These are phyloP conservation scores for Yasuhikotakia modesta DNA, from an alignment of 2,797 vertebrate genomes.

Conservation along the genomic window DNA sequence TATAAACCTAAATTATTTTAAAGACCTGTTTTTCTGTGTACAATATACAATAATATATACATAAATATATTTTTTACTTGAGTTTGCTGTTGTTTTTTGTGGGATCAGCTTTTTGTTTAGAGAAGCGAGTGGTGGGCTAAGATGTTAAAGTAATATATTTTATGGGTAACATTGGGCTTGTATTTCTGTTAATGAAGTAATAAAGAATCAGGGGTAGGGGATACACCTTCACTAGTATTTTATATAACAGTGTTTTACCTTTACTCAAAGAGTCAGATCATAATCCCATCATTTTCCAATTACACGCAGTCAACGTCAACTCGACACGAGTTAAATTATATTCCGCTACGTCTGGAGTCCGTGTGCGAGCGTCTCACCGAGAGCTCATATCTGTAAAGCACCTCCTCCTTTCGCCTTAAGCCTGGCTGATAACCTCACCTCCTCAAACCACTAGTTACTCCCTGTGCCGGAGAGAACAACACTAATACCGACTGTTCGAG, in stretches of 20 bases:
- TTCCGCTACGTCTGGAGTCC: not conserved
- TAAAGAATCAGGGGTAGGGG: not conserved
- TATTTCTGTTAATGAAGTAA: not conserved
- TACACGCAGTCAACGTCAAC: not conserved
- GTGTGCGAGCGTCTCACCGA: not conserved
- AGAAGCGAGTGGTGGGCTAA: too few species aligned
- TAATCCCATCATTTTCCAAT: not conserved
- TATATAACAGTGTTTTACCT: not conserved
- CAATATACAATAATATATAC: not conserved
- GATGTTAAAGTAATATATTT: too few species aligned
- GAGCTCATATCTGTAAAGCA: slow-evolving; percentile 8
- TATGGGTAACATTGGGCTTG: not conserved
- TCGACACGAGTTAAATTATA: not conserved
- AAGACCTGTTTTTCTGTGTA: too few species aligned
- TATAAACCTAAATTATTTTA: too few species aligned
- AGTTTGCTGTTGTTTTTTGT: not conserved
- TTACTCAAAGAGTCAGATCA: too few species aligned
- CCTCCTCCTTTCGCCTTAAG: slow-evolving; percentile 44
- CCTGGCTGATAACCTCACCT: slow-evolving; percentile 36
- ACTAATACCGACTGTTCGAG: not conserved
- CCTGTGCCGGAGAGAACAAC: not conserved
- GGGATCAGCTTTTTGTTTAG: not conserved
- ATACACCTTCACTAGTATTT: not conserved
- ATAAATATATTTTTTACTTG: not conserved
- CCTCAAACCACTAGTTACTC: slow-evolving; percentile 22